phyloP scores from a whole-genome alignment of 2,797 vertebrate genomes.

The Gymnoscopelus microlampas region DNA sequence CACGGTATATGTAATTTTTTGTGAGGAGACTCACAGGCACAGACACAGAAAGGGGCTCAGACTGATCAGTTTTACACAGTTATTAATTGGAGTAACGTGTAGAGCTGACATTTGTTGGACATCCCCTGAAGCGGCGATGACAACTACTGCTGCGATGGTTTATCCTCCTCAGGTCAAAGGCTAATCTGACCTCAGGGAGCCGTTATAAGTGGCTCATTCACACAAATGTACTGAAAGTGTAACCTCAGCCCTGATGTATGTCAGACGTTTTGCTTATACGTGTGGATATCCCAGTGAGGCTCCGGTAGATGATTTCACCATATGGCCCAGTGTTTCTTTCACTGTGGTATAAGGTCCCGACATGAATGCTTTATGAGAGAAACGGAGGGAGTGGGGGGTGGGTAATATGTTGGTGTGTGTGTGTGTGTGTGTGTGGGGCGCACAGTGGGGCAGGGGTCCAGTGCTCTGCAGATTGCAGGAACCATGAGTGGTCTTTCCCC shows the following conservation, averaged over 20 bases:
- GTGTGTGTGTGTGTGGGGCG: too few species aligned
- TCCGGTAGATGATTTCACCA: too few species aligned
- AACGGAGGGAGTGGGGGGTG: background rate
- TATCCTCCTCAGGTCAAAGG: constrained; percentile 27
- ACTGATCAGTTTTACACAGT: constrained; percentile 51
- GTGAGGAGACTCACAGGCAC: constrained; percentile 28
- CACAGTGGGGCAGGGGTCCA: too few species aligned
- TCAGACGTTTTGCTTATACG: constrained; percentile 34
- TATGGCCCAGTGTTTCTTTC: too few species aligned
- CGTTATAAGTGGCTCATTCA: constrained; percentile 48
- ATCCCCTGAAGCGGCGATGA: constrained; percentile 35
- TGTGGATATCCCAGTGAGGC: constrained; percentile 46
- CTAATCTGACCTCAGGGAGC: constrained; percentile 66
- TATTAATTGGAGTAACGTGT: constrained; percentile 49
- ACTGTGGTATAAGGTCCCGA: too few species aligned
- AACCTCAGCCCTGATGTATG: constrained; percentile 57
- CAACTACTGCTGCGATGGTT: constrained; percentile 37
- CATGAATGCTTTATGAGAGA: too few species aligned
- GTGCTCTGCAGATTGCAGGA: too few species aligned
- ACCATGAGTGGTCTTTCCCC: too few species aligned
- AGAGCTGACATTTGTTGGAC: constrained; percentile 51
- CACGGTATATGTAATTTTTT: constrained; percentile 45
- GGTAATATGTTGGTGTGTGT: background rate
- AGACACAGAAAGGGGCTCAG: constrained; percentile 29
- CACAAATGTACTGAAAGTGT: constrained; percentile 53